phyloP scores from a whole-genome alignment of 2,113 vertebrate genomes.

The Oreamnos americanus region DNA sequence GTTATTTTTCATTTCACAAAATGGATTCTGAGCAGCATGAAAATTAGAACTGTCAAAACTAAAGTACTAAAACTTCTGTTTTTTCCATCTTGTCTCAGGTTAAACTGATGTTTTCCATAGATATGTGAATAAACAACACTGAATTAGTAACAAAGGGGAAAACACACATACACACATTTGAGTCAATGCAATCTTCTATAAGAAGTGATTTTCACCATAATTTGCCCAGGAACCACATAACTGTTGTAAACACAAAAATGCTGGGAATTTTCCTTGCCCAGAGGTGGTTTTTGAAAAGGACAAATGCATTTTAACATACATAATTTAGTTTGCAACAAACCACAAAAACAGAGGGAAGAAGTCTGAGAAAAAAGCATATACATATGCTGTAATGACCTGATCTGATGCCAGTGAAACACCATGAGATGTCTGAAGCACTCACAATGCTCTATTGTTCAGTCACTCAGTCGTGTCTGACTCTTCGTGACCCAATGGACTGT shows the following conservation, averaged over 20 bases:
- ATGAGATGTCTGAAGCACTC: not conserved
- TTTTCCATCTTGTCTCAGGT: conserved; percentile 4
- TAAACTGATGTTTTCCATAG: conserved; percentile 15
- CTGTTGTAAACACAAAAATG: conserved; percentile 53
- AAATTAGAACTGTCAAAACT: conserved; percentile 45
- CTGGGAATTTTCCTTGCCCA: conserved; percentile 55
- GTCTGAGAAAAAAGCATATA: not conserved
- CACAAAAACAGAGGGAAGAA: conserved; percentile 60
- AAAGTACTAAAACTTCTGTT: not conserved
- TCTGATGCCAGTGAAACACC: conserved; percentile 51
- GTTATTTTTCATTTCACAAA: conserved; percentile 56
- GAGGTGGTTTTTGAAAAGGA: conserved; percentile 53
- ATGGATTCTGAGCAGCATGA: conserved; percentile 57
- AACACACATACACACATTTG: not conserved
- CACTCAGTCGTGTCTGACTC: not conserved
- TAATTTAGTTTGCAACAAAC: conserved; percentile 75
- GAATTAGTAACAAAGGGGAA: conserved; percentile 23
- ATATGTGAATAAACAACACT: conserved; percentile 31
- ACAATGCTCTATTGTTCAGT: not conserved
- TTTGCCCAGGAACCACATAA: conserved; percentile 49
- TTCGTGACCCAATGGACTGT: not conserved
- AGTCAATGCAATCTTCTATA: not conserved
- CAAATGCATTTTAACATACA: conserved; percentile 64
- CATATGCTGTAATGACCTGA: conserved; percentile 30
- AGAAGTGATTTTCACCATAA: conserved; percentile 33